These are phyloP conservation scores for Rhodinocichla rosea DNA, from an alignment of 2,113 vertebrate species.

Conservation along the genomic window DNA sequence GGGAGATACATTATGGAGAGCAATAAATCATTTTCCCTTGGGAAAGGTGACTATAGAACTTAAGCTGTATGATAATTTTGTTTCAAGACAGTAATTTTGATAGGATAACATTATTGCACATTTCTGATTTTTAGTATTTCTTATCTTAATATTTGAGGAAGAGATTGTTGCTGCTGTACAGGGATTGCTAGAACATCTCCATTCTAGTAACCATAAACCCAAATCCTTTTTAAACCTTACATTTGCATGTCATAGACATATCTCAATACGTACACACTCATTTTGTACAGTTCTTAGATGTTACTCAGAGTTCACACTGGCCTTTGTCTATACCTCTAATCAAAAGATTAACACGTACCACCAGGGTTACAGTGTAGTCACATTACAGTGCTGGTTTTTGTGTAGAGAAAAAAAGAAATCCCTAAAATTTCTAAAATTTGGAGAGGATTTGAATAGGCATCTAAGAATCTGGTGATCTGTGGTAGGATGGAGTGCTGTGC, in stretches of 20 bases:
- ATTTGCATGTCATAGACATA: neutral
- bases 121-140: slow-evolving; percentile 40
- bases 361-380: neutral
- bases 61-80: neutral
- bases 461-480: neutral
- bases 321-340: neutral
- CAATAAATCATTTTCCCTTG: neutral
- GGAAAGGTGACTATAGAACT: neutral
- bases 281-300: neutral
- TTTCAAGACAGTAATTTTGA: neutral
- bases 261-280: neutral
- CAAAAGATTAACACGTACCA: neutral
- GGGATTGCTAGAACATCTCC: neutral
- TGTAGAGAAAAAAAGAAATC: neutral
- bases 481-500: neutral
- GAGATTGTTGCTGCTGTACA: neutral
- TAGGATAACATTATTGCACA: neutral
- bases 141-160: neutral
- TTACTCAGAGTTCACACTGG: neutral
- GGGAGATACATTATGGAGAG: neutral
- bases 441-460: neutral
- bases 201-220: neutral
- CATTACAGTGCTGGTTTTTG: neutral
- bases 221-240: neutral
- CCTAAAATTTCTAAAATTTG: neutral